Evolutionary conservation across 2,113 vertebrate species (phyloP), one percentile per base, ranked within the genome.

Genomic region (Fregetta grallaria): DNA sequence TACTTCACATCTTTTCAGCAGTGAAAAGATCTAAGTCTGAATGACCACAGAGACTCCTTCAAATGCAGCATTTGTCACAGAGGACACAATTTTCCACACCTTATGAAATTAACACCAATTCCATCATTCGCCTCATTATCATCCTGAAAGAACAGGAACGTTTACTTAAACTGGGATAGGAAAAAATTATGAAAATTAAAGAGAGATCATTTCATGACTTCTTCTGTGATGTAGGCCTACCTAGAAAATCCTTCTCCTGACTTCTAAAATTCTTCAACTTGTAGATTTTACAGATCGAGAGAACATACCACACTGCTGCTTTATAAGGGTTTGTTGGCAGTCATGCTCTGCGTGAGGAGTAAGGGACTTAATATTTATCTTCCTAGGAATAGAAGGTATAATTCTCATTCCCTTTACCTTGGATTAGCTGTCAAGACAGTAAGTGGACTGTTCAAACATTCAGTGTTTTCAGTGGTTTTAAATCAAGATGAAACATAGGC

Each of bases 371-470:
- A 42, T 85, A 87, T 70, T 88, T 90, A 81, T 56, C 45, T 74
- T 92, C 68, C 70, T 92, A 81, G 58, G 59, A 90, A 84, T 0
- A 68, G 40, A 73, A 61, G 34, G 36, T 56, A 19, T 92, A 77
- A 90, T 81, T 88, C 61, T 90, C 26, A 77, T 77, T 90, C 55
- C 82, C 59, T 93, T 80, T 89, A 72, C 70, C 81, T 94, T 87
- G 68, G 62, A 68, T 73, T 89, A 80, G 23, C 50, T 93, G 81
- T 73, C 85, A 87, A 76, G 80, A 61, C 63, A 84, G 44, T 70
- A 90, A 65, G 58, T 73, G 68, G 49, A 80, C 59, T 93, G 45
- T 76, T 92, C 81, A 89, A 89, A 91, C 77, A 87, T 47, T 50
- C 58, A 65, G 8, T 47, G 63, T 75, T 88, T 88, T 79, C 53